Evolutionary conservation across 2,797 vertebrate genomes (phyloP), one percentile per base, ranked within the genome.

Genomic region (Spondyliosoma cantharus): DNA sequence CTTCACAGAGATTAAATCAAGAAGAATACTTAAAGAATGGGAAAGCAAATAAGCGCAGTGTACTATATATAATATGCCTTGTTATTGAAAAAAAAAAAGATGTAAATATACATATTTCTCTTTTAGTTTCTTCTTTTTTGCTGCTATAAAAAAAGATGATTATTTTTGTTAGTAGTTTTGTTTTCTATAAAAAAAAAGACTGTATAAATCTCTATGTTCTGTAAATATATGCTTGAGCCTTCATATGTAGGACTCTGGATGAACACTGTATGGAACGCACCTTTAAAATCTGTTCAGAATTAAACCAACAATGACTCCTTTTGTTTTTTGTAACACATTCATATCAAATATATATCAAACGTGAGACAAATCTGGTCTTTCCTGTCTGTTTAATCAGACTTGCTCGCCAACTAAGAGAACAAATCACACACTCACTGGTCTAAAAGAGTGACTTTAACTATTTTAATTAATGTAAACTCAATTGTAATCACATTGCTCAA

Each of bases 111-210:
- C 81, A 83, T 87, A 82, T 88, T 92, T 87, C 87, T 92, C 90
- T 86, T 91, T 92, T 92, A 93, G 90, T 91, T 95, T 92, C 66
- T 87, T 89, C 81, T 87, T 90, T 94, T 94, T 93, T 94, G 94
- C 94, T 95, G 94, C 94, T 95, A 94, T 95, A 80, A 93, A 90
- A 90, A 92, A 94, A 92, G 92, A 94, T 93, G 91, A 95, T 95
- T 95, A 92, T 95, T 95, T 95, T 92, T 94, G 85, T 94, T 94
- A 93, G 93, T 93, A 86, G 86, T 89, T 91, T 92, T 94, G 87
- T 94, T 94, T 95, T 95, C 94, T 95, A 93, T 94, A 92, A 91
- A 94, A 94, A 90, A 92, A 94, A 94, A 90, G 88, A 92, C 77
- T 93, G 92, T 94, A 90, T 91, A 93, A 91, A 92, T 91, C 64